phyloP scores from a whole-genome alignment of 2,113 vertebrate species.

The Beaufortia kweichowensis region DNA sequence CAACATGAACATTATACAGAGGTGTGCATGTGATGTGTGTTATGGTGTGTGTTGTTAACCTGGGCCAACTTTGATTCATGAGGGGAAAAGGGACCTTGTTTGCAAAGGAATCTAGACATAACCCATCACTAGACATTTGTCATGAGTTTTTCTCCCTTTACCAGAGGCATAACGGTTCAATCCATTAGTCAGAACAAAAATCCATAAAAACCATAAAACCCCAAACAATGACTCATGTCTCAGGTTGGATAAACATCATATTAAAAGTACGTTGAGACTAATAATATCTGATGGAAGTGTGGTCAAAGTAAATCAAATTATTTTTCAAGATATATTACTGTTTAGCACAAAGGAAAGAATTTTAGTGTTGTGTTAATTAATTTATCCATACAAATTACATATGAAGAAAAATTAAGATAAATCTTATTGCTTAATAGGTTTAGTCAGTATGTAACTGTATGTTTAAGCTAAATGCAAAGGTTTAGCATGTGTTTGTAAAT shows the following conservation, averaged over 20 bases:
- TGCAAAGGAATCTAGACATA: background rate
- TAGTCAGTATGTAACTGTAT: no score
- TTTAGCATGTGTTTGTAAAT: no score
- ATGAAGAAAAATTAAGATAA: no score
- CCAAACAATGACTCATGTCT: constrained; percentile 35
- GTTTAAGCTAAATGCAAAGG: no score
- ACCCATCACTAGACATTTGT: constrained; percentile 41
- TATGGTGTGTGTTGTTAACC: background rate
- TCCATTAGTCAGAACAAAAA: background rate
- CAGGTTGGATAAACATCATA: constrained; percentile 9
- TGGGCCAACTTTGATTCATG: background rate
- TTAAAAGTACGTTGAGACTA: constrained; percentile 26
- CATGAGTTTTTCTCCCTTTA: constrained; percentile 22
- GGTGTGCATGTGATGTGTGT: background rate
- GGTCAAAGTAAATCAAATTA: constrained; percentile 31
- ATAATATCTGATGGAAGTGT: constrained; percentile 20
- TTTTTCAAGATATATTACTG: no score
- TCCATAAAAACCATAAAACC: constrained; percentile 29
- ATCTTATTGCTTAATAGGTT: no score
- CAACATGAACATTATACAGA: no score
- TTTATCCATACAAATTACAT: no score
- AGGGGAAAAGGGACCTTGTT: constrained; percentile 25
- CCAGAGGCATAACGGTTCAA: constrained; percentile 5
- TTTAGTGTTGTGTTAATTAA: no score
- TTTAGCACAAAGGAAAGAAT: background rate